These are phyloP conservation scores for Sebastes steindachneri DNA, from an alignment of 2,797 vertebrate genomes.

Conservation along the genomic window DNA sequence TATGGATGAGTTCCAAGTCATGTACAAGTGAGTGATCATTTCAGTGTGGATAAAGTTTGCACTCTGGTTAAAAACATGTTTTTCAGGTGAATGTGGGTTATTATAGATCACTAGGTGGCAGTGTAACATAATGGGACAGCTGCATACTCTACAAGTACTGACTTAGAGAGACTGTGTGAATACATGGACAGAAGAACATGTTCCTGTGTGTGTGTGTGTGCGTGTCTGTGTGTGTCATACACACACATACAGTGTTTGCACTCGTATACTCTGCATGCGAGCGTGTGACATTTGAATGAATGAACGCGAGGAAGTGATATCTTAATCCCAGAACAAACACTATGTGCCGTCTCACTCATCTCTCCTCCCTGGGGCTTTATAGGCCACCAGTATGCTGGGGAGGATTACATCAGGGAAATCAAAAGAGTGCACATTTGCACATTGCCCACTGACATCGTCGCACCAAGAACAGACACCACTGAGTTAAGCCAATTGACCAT, in stretches of 20 bases:
- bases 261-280: background rate
- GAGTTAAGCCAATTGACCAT: slow-evolving; percentile 68
- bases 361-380: slow-evolving; percentile 42
- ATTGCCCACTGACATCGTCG: slow-evolving; percentile 63
- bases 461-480: slow-evolving; percentile 66
- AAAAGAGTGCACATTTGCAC: slow-evolving; percentile 72
- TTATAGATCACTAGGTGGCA: slow-evolving; percentile 66
- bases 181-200: background rate
- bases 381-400: slow-evolving; percentile 41
- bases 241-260: background rate
- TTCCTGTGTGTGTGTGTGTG: background rate
- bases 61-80: background rate
- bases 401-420: slow-evolving; percentile 73
- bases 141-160: background rate
- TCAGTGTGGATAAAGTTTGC: background rate
- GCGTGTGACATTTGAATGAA: slow-evolving; percentile 55
- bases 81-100: background rate
- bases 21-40: background rate
- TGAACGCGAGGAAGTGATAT: slow-evolving; percentile 39
- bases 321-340: slow-evolving; percentile 74
- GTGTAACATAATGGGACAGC: slow-evolving; percentile 49
- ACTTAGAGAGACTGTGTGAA: background rate
- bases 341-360: slow-evolving; percentile 45
- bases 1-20: background rate
- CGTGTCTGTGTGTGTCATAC: background rate